Conservation (phyloP, 2,888 invertebrate genomes). For the Taphrorychus bicolor region DNA sequence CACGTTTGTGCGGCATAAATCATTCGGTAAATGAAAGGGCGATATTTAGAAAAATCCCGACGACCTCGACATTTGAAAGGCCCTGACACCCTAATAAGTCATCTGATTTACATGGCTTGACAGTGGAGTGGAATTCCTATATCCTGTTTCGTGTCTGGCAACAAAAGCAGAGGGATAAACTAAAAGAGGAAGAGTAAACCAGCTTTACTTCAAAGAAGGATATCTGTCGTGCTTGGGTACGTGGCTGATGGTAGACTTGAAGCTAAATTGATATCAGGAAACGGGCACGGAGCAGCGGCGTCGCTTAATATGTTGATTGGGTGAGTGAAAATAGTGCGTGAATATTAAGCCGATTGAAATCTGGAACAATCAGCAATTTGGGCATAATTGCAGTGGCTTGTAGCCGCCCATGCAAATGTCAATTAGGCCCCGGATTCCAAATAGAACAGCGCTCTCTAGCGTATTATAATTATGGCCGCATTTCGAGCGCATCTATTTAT, state of each 20-base stretch:
- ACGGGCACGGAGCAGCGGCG: background rate
- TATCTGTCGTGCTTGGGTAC: background rate
- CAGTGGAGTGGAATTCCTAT: constrained; percentile 11
- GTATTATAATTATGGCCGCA: constrained; percentile 22
- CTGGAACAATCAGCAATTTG: constrained; percentile 23
- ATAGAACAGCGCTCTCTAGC: constrained; percentile 16
- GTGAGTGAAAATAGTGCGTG: background rate
- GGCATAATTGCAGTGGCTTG: constrained; percentile 23
- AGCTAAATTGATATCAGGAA: background rate
- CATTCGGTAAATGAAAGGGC: constrained; percentile 36
- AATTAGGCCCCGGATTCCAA: constrained; percentile 15
- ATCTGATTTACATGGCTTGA: constrained; percentile 49
- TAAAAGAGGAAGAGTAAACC: background rate
- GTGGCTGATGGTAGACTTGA: background rate
- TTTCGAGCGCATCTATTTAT: constrained; percentile 6
- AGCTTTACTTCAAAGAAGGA: background rate
- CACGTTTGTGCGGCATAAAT: constrained; percentile 46
- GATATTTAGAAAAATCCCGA: constrained; percentile 19
- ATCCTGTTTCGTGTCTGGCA: constrained; percentile 41
- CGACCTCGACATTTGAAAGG: constrained; percentile 11
- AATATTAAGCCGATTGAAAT: constrained; percentile 16
- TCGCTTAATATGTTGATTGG: background rate
- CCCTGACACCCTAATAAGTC: constrained; percentile 48
- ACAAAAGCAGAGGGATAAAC: constrained; percentile 31
- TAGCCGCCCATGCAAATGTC: constrained; percentile 30